Percentiles rank a stretch among this genome's conserved stretches.
Conservation (phyloP, 2,797 vertebrate genomes). For the Neopelma chrysocephalum region DNA sequence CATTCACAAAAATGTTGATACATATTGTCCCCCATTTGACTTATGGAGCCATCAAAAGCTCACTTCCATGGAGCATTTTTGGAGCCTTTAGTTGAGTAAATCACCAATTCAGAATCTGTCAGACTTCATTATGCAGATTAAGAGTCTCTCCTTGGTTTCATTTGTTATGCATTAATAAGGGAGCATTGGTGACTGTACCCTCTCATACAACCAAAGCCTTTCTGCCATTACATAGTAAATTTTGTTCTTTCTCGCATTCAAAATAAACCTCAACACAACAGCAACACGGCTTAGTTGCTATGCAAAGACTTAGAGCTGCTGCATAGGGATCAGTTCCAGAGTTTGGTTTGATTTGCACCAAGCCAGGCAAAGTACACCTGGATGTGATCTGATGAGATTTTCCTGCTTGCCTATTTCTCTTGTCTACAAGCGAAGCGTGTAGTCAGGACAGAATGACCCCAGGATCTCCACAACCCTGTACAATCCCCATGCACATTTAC, state of each 20-base stretch:
- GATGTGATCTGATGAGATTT: slow-evolving; percentile 55
- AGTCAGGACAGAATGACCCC: background rate
- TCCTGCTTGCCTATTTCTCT: slow-evolving; percentile 44
- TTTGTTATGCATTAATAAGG: slow-evolving; percentile 71
- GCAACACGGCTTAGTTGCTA: slow-evolving; percentile 71
- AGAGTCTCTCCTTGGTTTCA: slow-evolving; percentile 66
- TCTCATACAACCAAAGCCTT: slow-evolving; percentile 30
- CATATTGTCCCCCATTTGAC: slow-evolving; percentile 59
- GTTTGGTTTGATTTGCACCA: slow-evolving; percentile 64
- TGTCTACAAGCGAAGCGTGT: background rate
- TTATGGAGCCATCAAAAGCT: slow-evolving; percentile 64
- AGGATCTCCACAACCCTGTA: background rate
- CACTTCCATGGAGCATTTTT: slow-evolving; percentile 64
- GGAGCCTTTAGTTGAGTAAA: slow-evolving; percentile 60
- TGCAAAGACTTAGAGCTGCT: slow-evolving; percentile 61
- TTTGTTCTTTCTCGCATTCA: slow-evolving; percentile 44
- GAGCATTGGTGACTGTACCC: slow-evolving; percentile 8
- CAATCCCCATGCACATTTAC: background rate
- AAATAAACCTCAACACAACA: slow-evolving; percentile 6
- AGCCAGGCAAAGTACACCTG: slow-evolving; percentile 53
- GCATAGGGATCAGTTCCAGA: slow-evolving; percentile 73
- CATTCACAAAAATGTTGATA: slow-evolving; percentile 70
- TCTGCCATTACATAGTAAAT: slow-evolving; percentile 70
- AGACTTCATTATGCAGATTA: slow-evolving; percentile 69
- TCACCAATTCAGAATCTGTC: slow-evolving; percentile 66